Evolutionary conservation across 2,888 invertebrate species (phyloP).

Genomic region (Hoplodrina blanda): DNA sequence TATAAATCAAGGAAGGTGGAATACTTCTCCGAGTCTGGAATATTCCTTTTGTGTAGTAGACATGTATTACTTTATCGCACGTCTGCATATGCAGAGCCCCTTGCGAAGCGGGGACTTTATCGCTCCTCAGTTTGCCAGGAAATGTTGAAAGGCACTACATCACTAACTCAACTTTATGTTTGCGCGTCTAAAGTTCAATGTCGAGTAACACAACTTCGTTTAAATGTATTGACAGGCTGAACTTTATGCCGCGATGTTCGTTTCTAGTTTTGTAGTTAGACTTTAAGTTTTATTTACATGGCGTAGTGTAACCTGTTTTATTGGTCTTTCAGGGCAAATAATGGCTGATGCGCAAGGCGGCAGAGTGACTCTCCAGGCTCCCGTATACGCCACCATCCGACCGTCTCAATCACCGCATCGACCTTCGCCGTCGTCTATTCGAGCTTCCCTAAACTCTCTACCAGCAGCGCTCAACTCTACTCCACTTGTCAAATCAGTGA

Average conservation of each 20-base stretch:
- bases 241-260: slow-evolving; percentile 59
- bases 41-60: slow-evolving; percentile 74
- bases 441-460: slow-evolving; percentile 78
- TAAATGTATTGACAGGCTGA: slow-evolving; percentile 55
- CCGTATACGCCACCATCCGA: slow-evolving; percentile 86
- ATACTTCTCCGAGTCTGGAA: slow-evolving; percentile 67
- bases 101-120: slow-evolving; percentile 75
- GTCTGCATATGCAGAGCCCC: slow-evolving; percentile 73
- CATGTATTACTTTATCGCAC: slow-evolving; percentile 76
- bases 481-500: slow-evolving; percentile 79
- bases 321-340: slow-evolving; percentile 84
- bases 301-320: slow-evolving; percentile 44
- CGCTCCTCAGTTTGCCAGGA: slow-evolving; percentile 71
- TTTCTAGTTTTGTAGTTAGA: slow-evolving; percentile 56
- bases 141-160: slow-evolving; percentile 68
- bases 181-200: slow-evolving; percentile 61
- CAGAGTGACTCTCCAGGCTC: slow-evolving; percentile 83
- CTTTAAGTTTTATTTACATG: slow-evolving; percentile 52
- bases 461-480: slow-evolving; percentile 80
- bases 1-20: slow-evolving; percentile 68
- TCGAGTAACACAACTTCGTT: slow-evolving; percentile 44
- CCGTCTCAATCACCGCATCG: slow-evolving; percentile 78
- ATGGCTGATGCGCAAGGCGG: slow-evolving; percentile 79
- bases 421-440: slow-evolving; percentile 72
- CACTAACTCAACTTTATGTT: slow-evolving; percentile 63